Evolutionary conservation across 2,797 vertebrate species (phyloP).

Genomic region (Amblyraja radiata): DNA sequence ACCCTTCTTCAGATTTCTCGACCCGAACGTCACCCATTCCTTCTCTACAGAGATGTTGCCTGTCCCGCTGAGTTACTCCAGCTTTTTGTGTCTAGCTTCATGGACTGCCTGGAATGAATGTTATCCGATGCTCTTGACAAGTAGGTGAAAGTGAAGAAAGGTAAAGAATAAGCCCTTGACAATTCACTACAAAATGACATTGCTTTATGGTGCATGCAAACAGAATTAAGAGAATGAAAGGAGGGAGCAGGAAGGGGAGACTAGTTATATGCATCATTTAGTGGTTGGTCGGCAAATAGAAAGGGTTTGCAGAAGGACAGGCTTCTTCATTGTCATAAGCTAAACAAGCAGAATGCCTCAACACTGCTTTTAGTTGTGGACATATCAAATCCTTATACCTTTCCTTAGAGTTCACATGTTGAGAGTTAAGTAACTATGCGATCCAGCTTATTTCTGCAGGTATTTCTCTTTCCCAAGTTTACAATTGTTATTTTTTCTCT

Average conservation of each 20-base stretch:
- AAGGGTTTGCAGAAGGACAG: neutral
- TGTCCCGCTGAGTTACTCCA: no score
- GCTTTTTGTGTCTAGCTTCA: no score
- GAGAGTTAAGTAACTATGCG: neutral
- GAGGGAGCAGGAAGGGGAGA: neutral
- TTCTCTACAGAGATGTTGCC: no score
- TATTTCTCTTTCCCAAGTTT: neutral
- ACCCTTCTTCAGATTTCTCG: no score
- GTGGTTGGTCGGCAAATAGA: no score
- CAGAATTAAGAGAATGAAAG: neutral
- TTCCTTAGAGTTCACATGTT: neutral
- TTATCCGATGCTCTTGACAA: neutral
- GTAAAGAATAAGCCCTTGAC: neutral
- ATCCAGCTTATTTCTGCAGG: neutral
- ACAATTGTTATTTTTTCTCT: no score
- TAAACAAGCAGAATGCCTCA: neutral
- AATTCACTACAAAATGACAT: neutral
- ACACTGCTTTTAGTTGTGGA: neutral
- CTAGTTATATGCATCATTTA: neutral
- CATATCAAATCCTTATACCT: neutral
- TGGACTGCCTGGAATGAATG: neutral
- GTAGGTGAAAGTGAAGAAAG: neutral
- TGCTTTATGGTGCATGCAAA: conserved; percentile 1
- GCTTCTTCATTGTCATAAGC: neutral
- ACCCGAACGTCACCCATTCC: no score